These are phyloP conservation scores for Melanotaenia duboulayi DNA, from an alignment of 2,113 vertebrate genomes.

Conservation along the genomic window DNA sequence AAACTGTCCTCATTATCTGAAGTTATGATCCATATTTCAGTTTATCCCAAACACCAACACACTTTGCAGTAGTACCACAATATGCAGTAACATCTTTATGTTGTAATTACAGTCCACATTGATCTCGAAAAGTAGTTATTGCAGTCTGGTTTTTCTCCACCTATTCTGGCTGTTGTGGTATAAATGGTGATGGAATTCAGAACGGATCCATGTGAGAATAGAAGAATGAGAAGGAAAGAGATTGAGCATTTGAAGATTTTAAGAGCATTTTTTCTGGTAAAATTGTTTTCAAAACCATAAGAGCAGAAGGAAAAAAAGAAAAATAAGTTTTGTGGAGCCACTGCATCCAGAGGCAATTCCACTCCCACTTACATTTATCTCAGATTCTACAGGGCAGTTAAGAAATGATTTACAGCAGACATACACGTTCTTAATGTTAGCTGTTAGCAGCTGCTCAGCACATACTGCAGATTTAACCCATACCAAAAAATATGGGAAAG, in stretches of 20 bases:
- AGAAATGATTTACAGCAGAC: slow-evolving; percentile 48
- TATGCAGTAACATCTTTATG: background rate
- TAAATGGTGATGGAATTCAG: slow-evolving; percentile 4
- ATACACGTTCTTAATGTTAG: slow-evolving; percentile 29
- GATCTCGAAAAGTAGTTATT: slow-evolving; percentile 3
- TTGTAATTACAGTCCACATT: slow-evolving; percentile 22
- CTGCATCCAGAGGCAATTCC: slow-evolving; percentile 12
- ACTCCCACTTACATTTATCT: slow-evolving; percentile 22
- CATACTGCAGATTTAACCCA: slow-evolving; percentile 19
- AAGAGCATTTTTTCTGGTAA: slow-evolving; percentile 43
- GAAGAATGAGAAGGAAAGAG: slow-evolving; percentile 11
- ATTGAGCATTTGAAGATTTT: slow-evolving; percentile 21
- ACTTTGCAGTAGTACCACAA: slow-evolving; percentile 16
- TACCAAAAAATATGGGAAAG: background rate
- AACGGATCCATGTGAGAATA: background rate
- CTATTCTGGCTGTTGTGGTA: background rate
- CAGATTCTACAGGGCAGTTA: slow-evolving; percentile 22
- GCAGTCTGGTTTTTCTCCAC: background rate
- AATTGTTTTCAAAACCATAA: slow-evolving; percentile 22
- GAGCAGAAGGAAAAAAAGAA: slow-evolving; percentile 9
- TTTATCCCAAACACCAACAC: slow-evolving; percentile 6
- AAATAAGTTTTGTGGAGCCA: slow-evolving; percentile 23
- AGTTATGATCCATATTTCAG: background rate
- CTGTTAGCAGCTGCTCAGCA: slow-evolving; percentile 22
- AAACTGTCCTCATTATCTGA: slow-evolving; percentile 18